These are phyloP conservation scores for Ommatoiulus sabulosus DNA, from an alignment of 2,888 invertebrate genomes.

Conservation along the genomic window DNA sequence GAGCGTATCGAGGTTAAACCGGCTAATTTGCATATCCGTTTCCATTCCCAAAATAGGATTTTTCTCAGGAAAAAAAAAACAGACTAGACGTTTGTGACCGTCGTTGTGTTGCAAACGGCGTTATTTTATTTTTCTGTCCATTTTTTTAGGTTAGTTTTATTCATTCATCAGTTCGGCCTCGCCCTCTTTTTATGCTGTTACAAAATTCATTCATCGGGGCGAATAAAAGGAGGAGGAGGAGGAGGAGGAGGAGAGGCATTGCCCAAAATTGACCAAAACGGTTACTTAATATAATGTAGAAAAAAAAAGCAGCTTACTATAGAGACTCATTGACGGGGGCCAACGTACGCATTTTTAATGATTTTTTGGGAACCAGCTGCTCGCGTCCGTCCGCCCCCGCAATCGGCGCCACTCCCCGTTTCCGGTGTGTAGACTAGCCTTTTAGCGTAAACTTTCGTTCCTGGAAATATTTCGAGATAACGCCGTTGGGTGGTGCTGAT, in stretches of 20 bases:
- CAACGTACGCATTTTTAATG: conserved; percentile 15
- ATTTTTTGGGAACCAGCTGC: conserved; percentile 8
- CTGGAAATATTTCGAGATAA: background rate
- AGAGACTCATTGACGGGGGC: conserved; percentile 24
- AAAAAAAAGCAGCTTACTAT: background rate
- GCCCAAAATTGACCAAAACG: conserved; percentile 28
- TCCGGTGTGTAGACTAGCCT: background rate
- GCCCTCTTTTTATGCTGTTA: background rate
- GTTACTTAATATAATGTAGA: background rate
- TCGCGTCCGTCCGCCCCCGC: background rate
- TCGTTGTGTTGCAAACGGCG: background rate
- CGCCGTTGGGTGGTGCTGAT: conserved; percentile 15
- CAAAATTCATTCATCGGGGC: conserved; percentile 10
- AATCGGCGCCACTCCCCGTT: background rate
- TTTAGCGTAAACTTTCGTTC: background rate
- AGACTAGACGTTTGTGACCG: background rate
- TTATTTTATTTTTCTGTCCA: background rate
- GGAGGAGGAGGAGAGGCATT: background rate
- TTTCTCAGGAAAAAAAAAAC: background rate
- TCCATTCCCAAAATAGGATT: conserved; percentile 28
- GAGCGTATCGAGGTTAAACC: conserved; percentile 10
- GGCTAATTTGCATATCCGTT: conserved; percentile 34
- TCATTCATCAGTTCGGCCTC: conserved; percentile 20
- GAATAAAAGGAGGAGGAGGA: background rate
- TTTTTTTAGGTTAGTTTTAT: background rate